A percentile compares a stretch with the other conserved stretches of the same genome.
These are phyloP conservation scores for Leontocebus nigricollis DNA, from an alignment of 2,797 vertebrate genomes.

Conservation along the genomic window DNA sequence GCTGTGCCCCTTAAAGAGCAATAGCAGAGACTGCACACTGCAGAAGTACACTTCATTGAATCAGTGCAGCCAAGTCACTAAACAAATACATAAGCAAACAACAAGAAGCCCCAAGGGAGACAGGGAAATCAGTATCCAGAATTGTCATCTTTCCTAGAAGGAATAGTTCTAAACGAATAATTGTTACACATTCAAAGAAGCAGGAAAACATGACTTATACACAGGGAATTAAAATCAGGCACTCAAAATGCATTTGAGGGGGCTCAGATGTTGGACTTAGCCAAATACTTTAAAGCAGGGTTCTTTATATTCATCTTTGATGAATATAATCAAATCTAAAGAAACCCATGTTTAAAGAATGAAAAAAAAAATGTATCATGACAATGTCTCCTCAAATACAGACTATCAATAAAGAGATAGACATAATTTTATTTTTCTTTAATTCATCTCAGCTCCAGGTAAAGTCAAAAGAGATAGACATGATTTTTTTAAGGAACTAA, in stretches of 20 bases:
- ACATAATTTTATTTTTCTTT: neutral
- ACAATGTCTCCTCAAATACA: neutral
- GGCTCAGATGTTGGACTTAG: neutral
- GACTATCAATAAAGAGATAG: neutral
- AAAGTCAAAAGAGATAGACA: neutral
- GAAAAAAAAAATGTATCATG: neutral
- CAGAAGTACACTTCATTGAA: neutral
- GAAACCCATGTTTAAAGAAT: neutral
- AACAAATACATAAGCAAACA: neutral
- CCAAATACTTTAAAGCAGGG: neutral
- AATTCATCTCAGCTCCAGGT: no score
- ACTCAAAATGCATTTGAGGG: neutral
- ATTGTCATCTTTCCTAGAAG: neutral
- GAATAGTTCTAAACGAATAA: neutral
- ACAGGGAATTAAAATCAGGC: neutral
- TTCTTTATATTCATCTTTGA: neutral
- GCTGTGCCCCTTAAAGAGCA: neutral
- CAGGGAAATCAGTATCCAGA: neutral
- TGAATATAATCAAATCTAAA: neutral
- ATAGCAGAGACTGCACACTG: neutral
- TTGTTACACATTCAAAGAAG: neutral
- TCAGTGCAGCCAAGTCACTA: neutral
- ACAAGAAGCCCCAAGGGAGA: neutral
- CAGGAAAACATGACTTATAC: neutral
- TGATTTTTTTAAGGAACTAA: neutral